These are phyloP conservation scores for Zaprionus taronus DNA, from an alignment of 1,140 invertebrate genomes.

Conservation along the genomic window DNA sequence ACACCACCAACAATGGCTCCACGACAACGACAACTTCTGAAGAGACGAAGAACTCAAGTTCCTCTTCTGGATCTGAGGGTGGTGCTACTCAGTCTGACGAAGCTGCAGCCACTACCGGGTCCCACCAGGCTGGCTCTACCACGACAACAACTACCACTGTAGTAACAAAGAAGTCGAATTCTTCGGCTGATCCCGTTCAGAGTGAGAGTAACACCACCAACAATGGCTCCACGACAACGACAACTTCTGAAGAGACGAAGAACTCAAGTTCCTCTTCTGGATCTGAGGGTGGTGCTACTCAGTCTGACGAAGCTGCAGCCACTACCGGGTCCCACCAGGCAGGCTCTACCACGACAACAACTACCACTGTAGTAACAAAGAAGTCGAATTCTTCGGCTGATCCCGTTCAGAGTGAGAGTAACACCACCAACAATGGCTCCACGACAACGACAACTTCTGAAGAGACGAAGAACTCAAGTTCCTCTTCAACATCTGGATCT, in stretches of 20 bases:
- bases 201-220: not conserved
- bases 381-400: not conserved
- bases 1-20: too few relatives aligned
- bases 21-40: too few relatives aligned
- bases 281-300: not conserved
- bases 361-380: not conserved
- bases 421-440: not conserved
- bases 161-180: not conserved
- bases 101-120: too few relatives aligned
- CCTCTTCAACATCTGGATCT: not conserved
- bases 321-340: not conserved
- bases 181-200: not conserved
- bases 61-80: too few relatives aligned
- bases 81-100: too few relatives aligned
- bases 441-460: not conserved
- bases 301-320: not conserved
- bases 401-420: not conserved
- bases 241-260: not conserved
- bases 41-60: too few relatives aligned
- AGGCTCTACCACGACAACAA: slow-evolving; percentile 1
- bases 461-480: not conserved
- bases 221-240: slow-evolving; percentile 1
- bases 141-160: not conserved
- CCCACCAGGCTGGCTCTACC: too few relatives aligned
- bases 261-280: not conserved